Evolutionary conservation across 2,113 vertebrate genomes (phyloP).

Genomic region (Mirza zaza): DNA sequence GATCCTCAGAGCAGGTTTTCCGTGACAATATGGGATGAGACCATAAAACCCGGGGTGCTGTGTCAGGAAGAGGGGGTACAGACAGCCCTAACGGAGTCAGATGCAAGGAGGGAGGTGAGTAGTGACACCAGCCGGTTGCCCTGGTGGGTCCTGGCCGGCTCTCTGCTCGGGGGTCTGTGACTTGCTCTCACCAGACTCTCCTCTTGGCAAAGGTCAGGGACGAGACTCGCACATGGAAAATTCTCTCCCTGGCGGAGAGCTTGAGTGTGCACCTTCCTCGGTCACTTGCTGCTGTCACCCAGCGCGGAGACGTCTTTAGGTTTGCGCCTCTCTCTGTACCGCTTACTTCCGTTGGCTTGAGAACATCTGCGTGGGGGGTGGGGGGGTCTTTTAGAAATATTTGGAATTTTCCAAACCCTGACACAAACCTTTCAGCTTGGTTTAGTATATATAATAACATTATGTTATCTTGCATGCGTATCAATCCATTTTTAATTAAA

Average conservation of each 20-base stretch:
- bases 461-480: too few species aligned
- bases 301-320: not conserved
- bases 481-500: not conserved
- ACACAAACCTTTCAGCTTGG: not conserved
- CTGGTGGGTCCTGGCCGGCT: too few species aligned
- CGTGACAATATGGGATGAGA: not conserved
- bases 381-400: too few species aligned
- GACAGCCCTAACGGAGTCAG: not conserved
- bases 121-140: not conserved
- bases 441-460: not conserved
- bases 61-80: not conserved
- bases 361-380: rapidly evolving
- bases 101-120: rapidly evolving
- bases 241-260: not conserved
- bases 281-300: too few species aligned
- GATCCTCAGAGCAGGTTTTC: not conserved
- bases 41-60: not conserved
- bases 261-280: not conserved
- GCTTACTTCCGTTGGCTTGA: rapidly evolving
- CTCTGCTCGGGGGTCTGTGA: not conserved
- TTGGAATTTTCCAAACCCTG: not conserved
- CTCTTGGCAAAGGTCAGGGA: not conserved
- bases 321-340: not conserved
- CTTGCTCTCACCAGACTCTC: not conserved
- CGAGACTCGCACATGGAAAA: not conserved